These are phyloP conservation scores for Lithophane leautieri DNA, from an alignment of 2,888 invertebrate genomes.

Conservation along the genomic window DNA sequence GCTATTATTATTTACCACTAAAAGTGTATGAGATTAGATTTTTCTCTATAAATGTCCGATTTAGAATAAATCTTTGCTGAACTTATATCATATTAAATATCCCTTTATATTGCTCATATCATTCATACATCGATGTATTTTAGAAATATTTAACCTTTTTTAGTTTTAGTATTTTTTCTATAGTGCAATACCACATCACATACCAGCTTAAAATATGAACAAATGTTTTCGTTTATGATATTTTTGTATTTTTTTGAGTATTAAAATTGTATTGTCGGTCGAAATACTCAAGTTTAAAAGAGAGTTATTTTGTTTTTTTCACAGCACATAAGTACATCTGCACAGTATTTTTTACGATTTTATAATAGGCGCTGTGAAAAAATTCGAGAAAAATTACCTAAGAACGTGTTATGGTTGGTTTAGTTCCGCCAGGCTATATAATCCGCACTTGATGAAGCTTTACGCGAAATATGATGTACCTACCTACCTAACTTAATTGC, in stretches of 20 bases:
- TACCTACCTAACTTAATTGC: slow-evolving; percentile 2
- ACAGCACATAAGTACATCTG: slow-evolving; percentile 19
- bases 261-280: slow-evolving; percentile 30
- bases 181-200: slow-evolving; percentile 75
- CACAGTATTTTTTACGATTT: slow-evolving; percentile 53
- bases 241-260: slow-evolving; percentile 51
- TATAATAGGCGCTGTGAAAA: slow-evolving; percentile 42
- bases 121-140: slow-evolving; percentile 84
- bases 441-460: slow-evolving; percentile 33
- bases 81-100: slow-evolving; percentile 47
- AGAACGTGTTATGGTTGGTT: slow-evolving; percentile 26
- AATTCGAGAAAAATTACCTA: neutral
- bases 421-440: slow-evolving; percentile 53
- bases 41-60: slow-evolving; percentile 63
- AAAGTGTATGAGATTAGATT: slow-evolving; percentile 71
- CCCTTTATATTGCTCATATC: slow-evolving; percentile 80
- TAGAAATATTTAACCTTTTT: slow-evolving; percentile 65
- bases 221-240: slow-evolving; percentile 52
- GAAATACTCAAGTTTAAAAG: slow-evolving; percentile 38
- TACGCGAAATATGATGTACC: slow-evolving; percentile 23
- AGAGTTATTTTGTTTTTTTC: slow-evolving; percentile 42
- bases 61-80: slow-evolving; percentile 43
- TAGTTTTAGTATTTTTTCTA: slow-evolving; percentile 66
- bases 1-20: slow-evolving; percentile 70
- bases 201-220: slow-evolving; percentile 51